Conservation (phyloP, 2,113 vertebrate genomes). For the Xenus cinereus region DNA sequence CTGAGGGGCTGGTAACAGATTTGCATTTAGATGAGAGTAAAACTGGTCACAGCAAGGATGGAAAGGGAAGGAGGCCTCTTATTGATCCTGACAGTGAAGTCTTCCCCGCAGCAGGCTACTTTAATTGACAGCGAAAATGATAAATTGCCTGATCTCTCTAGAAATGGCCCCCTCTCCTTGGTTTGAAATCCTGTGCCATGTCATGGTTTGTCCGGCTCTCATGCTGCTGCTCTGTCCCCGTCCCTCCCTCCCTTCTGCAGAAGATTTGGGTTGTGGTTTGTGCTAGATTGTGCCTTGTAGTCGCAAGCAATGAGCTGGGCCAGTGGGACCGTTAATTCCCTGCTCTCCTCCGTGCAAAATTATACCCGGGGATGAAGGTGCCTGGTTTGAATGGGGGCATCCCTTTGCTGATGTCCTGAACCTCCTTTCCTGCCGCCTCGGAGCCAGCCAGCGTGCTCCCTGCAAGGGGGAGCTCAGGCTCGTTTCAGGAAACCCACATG, state of each 20-base stretch:
- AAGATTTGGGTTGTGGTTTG: background rate
- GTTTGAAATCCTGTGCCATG: background rate
- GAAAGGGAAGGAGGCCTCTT: background rate
- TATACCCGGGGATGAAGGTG: background rate
- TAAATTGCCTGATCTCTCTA: background rate
- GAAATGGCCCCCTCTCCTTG: background rate
- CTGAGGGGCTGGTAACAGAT: background rate
- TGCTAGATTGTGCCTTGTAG: background rate
- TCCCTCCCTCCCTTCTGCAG: background rate
- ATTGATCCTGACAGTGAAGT: background rate
- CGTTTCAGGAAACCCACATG: background rate
- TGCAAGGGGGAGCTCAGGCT: background rate
- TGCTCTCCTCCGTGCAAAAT: background rate
- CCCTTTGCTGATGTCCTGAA: background rate
- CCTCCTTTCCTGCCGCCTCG: background rate
- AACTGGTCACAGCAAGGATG: background rate
- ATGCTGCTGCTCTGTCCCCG: background rate
- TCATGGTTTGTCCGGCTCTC: background rate
- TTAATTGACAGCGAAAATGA: background rate
- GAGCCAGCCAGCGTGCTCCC: background rate
- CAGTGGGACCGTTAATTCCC: background rate
- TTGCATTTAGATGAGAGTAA: conserved; percentile 27
- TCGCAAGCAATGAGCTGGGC: background rate
- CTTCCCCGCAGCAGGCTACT: background rate
- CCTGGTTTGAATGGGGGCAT: rapidly evolving